Evolutionary conservation across 2,888 invertebrate genomes (phyloP).

Genomic region (Cylloceria caligata): DNA sequence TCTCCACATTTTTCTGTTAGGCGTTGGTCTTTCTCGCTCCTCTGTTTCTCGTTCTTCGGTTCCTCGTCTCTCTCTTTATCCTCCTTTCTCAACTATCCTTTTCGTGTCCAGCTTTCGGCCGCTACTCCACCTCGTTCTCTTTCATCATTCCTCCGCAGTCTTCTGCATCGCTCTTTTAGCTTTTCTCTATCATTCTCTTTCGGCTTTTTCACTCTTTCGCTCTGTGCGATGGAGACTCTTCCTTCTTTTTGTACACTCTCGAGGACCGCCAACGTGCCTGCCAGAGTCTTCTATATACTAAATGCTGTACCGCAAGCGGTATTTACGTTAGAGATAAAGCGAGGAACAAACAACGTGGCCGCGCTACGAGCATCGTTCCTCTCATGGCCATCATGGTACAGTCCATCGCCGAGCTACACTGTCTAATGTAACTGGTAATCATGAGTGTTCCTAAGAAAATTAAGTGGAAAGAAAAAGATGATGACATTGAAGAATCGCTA

Average conservation of each 20-base stretch:
- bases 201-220: constrained; percentile 63
- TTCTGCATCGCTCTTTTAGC: constrained; percentile 43
- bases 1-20: constrained; percentile 68
- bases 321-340: constrained; percentile 83
- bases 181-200: constrained; percentile 23
- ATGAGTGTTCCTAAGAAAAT: constrained; percentile 39
- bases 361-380: constrained; percentile 62
- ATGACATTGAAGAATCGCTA: constrained; percentile 29
- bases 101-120: constrained; percentile 46
- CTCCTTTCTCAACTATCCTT: constrained; percentile 33
- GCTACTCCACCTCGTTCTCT: constrained; percentile 47
- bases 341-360: constrained; percentile 80
- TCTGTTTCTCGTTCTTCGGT: constrained; percentile 39
- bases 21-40: constrained; percentile 66
- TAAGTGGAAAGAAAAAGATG: constrained; percentile 11
- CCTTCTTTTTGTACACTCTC: constrained; percentile 72
- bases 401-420: constrained; percentile 44
- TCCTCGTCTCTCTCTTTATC: constrained; percentile 50
- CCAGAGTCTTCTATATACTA: constrained; percentile 44
- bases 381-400: constrained; percentile 64
- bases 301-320: constrained; percentile 66
- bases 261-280: constrained; percentile 43
- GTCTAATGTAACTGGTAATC: constrained; percentile 64
- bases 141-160: constrained; percentile 56
- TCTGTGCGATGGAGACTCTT: constrained; percentile 5